These are phyloP conservation scores for Allacma fusca DNA, from an alignment of 2,888 invertebrate species.

Conservation along the genomic window DNA sequence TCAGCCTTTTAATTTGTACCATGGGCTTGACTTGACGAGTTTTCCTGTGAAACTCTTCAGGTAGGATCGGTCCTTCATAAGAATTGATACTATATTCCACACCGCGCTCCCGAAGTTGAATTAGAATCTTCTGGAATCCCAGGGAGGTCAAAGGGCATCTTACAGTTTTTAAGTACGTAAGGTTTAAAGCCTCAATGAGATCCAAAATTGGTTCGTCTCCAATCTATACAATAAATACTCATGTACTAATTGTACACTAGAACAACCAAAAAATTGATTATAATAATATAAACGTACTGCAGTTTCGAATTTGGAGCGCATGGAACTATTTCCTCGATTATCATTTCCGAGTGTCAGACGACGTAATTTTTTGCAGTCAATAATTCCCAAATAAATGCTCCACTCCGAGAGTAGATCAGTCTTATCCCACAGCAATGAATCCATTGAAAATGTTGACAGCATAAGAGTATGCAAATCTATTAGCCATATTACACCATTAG, in stretches of 20 bases:
- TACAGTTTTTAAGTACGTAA: constrained; percentile 13
- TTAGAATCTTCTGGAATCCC: constrained; percentile 27
- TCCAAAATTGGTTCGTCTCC: background rate
- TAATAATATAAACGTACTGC: background rate
- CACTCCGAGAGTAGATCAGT: constrained; percentile 20
- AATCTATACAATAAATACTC: background rate
- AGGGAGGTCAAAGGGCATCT: constrained; percentile 1
- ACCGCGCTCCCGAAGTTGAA: constrained; percentile 12
- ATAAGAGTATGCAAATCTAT: constrained; percentile 30
- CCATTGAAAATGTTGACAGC: constrained; percentile 20
- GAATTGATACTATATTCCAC: constrained; percentile 23
- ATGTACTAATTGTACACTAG: background rate
- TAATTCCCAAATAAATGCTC: constrained; percentile 7
- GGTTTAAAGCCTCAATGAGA: background rate
- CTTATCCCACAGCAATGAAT: constrained; percentile 4
- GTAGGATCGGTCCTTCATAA: constrained; percentile 17
- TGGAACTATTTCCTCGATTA: background rate
- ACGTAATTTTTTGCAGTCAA: constrained; percentile 28
- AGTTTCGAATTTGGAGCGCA: constrained; percentile 28
- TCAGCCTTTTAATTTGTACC: background rate
- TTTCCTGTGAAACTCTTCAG: constrained; percentile 22
- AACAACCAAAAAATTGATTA: background rate
- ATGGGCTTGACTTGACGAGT: background rate
- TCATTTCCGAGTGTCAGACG: constrained; percentile 16
- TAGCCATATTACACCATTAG: too few relatives aligned